phyloP scores from a whole-genome alignment of 2,888 invertebrate genomes.

The Hydriomena furcata region DNA sequence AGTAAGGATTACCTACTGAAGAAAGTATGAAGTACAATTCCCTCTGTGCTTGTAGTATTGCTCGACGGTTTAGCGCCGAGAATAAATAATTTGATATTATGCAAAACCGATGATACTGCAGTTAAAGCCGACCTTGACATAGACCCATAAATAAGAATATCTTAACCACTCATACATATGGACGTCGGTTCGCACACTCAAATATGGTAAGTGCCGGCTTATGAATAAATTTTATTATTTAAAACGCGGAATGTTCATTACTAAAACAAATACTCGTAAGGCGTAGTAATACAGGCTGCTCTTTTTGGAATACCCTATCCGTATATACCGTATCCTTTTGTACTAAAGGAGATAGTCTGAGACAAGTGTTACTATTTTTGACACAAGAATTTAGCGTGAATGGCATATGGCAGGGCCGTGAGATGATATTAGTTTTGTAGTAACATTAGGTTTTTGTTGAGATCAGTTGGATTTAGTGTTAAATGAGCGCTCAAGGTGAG shows the following conservation, averaged over 20 bases:
- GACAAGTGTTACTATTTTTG: no score
- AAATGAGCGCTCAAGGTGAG: conserved; percentile 73
- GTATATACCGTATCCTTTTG: no score
- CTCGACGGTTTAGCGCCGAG: conserved; percentile 73
- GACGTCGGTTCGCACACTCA: conserved; percentile 77
- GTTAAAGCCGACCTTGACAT: conserved; percentile 78
- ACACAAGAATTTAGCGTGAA: no score
- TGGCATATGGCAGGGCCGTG: neutral
- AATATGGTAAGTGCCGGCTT: conserved; percentile 82
- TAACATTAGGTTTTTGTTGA: conserved; percentile 44
- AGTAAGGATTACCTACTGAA: no score
- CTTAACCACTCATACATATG: conserved; percentile 82
- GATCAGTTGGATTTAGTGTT: conserved; percentile 57
- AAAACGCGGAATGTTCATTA: conserved; percentile 83
- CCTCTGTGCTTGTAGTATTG: neutral
- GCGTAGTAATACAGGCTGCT: conserved; percentile 80
- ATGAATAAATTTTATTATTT: conserved; percentile 84
- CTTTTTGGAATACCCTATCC: conserved; percentile 35
- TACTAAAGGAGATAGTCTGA: no score
- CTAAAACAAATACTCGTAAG: conserved; percentile 82
- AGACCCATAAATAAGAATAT: conserved; percentile 82
- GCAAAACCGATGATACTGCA: conserved; percentile 75
- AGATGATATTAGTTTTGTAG: neutral
- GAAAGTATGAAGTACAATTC: neutral
- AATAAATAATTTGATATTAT: conserved; percentile 83